Base-by-base conservation (phyloP, 2,797 vertebrate genomes). In the Gallinago nigripennis region DNA sequence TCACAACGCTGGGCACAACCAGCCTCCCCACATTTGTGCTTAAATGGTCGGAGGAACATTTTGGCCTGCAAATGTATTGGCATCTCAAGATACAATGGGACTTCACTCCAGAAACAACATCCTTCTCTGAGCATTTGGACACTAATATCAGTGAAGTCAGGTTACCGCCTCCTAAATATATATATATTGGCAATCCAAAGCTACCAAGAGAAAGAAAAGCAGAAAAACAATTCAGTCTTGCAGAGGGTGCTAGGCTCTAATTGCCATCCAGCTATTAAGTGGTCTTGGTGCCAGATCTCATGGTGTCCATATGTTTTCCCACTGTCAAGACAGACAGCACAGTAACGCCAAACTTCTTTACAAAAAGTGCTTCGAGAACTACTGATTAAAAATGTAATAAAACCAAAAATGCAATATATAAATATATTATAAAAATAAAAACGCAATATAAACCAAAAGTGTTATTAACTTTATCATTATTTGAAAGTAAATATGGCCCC, bases 181-280 rank as follows among this genome's bases (percentile, higher is more conserved):
- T 35, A 75, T 5, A 64, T 3, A 37, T 37, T 48, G n/a, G 18
- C 53, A 71, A 69, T 33, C 31, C 56, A 93, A 82, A 90, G 66
- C 41, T 79, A 90, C 43, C 31, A 72, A 30, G 12, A 75, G 54
- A 53, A 80, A 51, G 46, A 82, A 46, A 57, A 72, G 18, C 48
- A 80, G 21, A 72, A 84, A 75, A 95, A 37, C 13, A 60, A 41
- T 82, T 88, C 24, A 13, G 0, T 33, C 60, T 80, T 60, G 35
- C 80, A 48, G 35, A 85, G n/a, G 24, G 56, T 77, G 35, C 56
- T 94, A 63, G 28, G 12, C 31, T 50, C 8, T 61, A 88, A 76
- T 51, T 90, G 77, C 61, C 83, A 93, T 54, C 33, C 80, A 86
- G 58, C 50, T 84, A 90, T 90, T 88, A 79, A 80, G n/a, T 39